phyloP scores from a whole-genome alignment of 2,888 invertebrate species.

The Coleophora deauratella region DNA sequence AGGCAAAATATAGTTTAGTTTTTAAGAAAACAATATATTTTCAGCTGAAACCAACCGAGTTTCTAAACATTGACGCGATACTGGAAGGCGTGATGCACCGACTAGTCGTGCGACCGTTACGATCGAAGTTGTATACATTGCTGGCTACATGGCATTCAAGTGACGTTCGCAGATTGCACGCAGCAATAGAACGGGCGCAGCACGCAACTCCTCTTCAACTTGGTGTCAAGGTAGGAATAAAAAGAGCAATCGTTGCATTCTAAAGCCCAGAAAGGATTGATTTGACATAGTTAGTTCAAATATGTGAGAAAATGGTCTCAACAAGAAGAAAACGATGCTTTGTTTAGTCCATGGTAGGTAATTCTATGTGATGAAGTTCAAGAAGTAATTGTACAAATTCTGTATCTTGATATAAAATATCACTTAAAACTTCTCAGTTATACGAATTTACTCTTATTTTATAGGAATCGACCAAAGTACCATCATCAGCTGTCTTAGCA shows the following conservation, averaged over 20 bases:
- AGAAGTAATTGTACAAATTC: no score
- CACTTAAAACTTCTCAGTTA: no score
- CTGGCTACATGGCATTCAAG: conserved; percentile 92
- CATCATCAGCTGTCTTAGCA: conserved; percentile 82
- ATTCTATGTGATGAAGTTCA: no score
- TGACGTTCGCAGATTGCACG: conserved; percentile 82
- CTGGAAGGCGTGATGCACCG: conserved; percentile 96
- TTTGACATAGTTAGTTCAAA: no score
- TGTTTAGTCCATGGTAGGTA: no score
- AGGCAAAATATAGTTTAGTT: no score
- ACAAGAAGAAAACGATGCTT: neutral
- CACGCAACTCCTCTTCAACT: conserved; percentile 79
- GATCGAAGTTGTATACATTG: conserved; percentile 86
- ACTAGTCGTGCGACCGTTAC: conserved; percentile 89
- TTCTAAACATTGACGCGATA: conserved; percentile 95
- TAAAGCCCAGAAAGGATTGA: no score
- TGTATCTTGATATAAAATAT: no score
- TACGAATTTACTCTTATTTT: no score
- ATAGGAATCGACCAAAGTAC: conserved; percentile 84
- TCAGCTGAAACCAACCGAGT: conserved; percentile 89
- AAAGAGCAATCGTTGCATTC: no score
- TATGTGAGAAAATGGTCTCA: neutral
- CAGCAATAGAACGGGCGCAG: conserved; percentile 80
- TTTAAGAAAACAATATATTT: neutral
- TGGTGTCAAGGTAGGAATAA: conserved; percentile 77